Percentiles rank a stretch among this genome's conserved stretches.
Conservation (phyloP, 2,797 vertebrate genomes). For the Tolypeutes matacus region DNA sequence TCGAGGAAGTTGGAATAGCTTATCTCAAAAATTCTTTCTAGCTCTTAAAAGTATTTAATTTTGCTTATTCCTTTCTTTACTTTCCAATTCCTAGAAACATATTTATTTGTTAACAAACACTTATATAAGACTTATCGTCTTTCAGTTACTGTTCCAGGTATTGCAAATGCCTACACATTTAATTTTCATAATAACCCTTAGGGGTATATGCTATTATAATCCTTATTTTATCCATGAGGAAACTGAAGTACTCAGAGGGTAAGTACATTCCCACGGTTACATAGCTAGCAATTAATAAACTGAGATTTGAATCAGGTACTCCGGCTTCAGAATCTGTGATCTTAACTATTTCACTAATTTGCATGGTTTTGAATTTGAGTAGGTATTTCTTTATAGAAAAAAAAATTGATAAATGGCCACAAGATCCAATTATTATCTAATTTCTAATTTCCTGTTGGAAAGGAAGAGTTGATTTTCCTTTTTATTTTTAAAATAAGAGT, state of each 20-base stretch:
- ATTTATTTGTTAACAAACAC: not conserved
- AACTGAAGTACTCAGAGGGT: not conserved
- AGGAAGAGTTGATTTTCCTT: not conserved
- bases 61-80: not conserved
- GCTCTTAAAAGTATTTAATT: not conserved
- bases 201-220: not conserved
- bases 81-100: not conserved
- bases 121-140: not conserved
- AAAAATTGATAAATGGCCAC: not conserved
- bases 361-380: conserved; percentile 17
- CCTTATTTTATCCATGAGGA: not conserved
- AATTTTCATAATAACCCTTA: not conserved
- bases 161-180: not conserved
- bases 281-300: not conserved
- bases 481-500: not conserved
- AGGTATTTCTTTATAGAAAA: not conserved
- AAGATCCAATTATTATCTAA: conserved; percentile 8
- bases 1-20: not conserved
- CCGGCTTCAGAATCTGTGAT: not conserved
- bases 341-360: not conserved
- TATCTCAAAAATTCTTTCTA: not conserved
- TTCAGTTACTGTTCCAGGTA: not conserved
- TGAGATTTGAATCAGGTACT: not conserved
- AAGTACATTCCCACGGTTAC: not conserved
- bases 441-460: not conserved